Conservation (phyloP, 2,113 vertebrate genomes). For the Accipiter cooperii region DNA sequence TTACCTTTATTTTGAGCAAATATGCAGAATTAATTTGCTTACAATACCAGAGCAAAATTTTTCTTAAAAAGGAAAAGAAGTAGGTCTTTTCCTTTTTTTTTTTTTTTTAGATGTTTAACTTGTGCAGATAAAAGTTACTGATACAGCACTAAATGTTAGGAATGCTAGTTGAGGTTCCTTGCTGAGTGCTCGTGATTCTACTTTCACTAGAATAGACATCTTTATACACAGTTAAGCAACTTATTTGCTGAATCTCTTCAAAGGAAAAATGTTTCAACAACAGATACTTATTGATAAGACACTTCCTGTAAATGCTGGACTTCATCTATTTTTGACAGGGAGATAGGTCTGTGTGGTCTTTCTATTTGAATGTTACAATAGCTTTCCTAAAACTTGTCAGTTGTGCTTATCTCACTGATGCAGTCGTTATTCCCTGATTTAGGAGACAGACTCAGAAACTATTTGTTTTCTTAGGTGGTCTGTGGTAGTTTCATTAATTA, state of each 20-base stretch:
- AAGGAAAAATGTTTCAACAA: background rate
- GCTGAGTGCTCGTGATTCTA: background rate
- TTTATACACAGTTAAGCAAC: background rate
- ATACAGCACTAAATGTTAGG: background rate
- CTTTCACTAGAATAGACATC: background rate
- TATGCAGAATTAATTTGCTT: background rate
- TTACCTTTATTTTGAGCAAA: background rate
- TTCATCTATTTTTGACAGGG: background rate
- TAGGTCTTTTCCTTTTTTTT: background rate
- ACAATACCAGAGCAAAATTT: accelerated
- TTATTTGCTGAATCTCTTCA: background rate
- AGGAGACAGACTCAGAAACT: background rate
- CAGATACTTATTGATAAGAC: background rate
- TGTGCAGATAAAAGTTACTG: background rate
- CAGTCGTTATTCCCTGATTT: background rate
- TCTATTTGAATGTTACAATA: background rate
- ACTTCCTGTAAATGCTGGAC: background rate
- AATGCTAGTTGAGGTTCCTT: background rate
- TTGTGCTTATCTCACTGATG: background rate
- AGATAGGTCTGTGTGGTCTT: background rate
- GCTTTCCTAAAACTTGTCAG: background rate
- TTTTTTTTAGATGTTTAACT: background rate
- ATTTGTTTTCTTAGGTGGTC: background rate
- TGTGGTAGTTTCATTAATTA: background rate
- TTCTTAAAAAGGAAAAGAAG: background rate